phyloP scores from a whole-genome alignment of 92 coral and sea anemone species.

The Porites evermanni region DNA sequence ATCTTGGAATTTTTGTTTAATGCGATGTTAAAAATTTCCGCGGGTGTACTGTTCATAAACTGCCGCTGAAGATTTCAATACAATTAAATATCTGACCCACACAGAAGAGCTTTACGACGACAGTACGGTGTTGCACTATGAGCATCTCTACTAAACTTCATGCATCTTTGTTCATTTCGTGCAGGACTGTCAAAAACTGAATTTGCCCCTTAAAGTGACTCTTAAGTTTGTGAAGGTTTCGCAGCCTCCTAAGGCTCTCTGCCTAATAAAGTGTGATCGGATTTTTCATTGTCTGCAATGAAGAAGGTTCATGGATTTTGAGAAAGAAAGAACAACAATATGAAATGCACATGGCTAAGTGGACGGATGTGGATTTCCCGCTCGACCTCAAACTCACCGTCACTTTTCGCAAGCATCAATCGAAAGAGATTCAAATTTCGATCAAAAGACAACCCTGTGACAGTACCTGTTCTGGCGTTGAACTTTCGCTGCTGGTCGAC shows the following conservation, averaged over 20 bases:
- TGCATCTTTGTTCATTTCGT: not conserved
- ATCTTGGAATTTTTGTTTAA: no score
- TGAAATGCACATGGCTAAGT: slow-evolving; percentile 46
- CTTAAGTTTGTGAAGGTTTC: not conserved
- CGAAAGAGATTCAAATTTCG: not conserved
- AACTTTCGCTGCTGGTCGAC: slow-evolving; percentile 87
- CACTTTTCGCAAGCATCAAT: not conserved
- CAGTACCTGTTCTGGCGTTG: slow-evolving; percentile 84
- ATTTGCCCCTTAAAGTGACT: not conserved
- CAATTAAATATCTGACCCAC: no score
- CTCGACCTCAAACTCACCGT: slow-evolving; percentile 4
- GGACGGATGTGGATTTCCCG: slow-evolving; percentile 6
- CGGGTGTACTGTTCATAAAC: no score
- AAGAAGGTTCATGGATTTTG: not conserved
- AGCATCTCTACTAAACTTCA: not conserved
- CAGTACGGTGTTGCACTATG: not conserved
- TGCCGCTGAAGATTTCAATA: no score
- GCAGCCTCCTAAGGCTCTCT: not conserved
- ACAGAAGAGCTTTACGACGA: no score
- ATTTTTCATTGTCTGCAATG: not conserved
- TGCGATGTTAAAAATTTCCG: no score
- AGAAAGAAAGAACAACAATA: not conserved
- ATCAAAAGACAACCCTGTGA: not conserved
- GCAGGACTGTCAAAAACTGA: not conserved
- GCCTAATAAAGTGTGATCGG: not conserved